phyloP scores from a whole-genome alignment of 1,140 invertebrate genomes.

The Frieseomelitta varia region DNA sequence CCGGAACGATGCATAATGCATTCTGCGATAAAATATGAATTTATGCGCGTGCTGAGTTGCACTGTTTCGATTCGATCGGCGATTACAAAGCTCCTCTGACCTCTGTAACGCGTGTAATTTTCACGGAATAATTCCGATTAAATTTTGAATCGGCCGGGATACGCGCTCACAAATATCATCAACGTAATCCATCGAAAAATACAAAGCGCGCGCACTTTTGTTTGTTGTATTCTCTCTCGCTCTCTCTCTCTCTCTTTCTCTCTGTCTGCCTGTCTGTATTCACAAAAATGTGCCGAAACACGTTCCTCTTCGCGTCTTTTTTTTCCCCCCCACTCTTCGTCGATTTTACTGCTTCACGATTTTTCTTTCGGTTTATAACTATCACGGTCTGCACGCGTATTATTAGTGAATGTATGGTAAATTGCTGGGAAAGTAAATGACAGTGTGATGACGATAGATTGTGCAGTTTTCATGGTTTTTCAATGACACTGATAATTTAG shows the following conservation, averaged over 20 bases:
- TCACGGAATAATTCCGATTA: constrained; percentile 51
- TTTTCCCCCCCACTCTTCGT: no score
- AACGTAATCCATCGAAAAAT: constrained; percentile 33
- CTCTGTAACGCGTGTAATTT: constrained; percentile 53
- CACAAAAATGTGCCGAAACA: constrained; percentile 12
- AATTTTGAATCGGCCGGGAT: constrained; percentile 32
- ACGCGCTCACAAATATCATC: constrained; percentile 26
- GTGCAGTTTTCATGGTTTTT: no score
- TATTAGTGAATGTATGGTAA: background rate
- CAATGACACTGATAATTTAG: no score
- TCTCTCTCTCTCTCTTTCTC: no score
- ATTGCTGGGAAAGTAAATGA: background rate
- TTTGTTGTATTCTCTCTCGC: constrained; percentile 1
- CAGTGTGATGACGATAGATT: no score
- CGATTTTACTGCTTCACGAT: no score
- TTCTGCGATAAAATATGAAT: constrained; percentile 66
- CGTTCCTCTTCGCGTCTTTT: background rate
- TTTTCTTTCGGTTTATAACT: background rate
- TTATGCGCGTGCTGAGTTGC: constrained; percentile 63
- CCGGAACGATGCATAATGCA: constrained; percentile 64
- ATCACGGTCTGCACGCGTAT: background rate
- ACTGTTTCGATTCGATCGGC: constrained; percentile 56
- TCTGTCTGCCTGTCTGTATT: background rate
- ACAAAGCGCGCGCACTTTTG: constrained; percentile 5
- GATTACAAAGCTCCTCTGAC: constrained; percentile 47